These are phyloP conservation scores for Palythoa heliodiscus DNA, from an alignment of 92 coral and sea anemone species.

Conservation along the genomic window DNA sequence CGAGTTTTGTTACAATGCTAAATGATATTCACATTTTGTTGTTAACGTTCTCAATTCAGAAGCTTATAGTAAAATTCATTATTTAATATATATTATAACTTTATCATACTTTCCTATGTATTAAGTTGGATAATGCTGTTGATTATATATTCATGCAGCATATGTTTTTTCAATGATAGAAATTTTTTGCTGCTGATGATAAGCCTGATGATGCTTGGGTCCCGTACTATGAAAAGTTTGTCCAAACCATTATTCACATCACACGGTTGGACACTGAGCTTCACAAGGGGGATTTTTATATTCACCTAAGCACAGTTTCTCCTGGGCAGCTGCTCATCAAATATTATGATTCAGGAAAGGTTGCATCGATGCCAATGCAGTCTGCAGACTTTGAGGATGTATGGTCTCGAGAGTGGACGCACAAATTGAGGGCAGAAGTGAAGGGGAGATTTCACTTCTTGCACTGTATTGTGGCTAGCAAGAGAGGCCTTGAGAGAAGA, in stretches of 20 bases:
- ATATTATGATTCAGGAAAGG: slow-evolving; percentile 81
- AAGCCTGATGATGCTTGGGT: slow-evolving; percentile 91
- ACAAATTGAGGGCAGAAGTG: slow-evolving; percentile 74
- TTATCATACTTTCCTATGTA: too few relatives aligned
- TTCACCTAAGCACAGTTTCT: slow-evolving; percentile 79
- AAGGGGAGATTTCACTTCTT: slow-evolving; percentile 91
- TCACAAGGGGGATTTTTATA: slow-evolving; percentile 95
- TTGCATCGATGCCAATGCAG: slow-evolving; percentile 81
- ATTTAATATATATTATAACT: too few relatives aligned
- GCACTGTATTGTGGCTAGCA: slow-evolving; percentile 82
- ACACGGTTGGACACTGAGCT: slow-evolving; percentile 66
- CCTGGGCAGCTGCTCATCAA: slow-evolving; percentile 90
- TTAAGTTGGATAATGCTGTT: neutral
- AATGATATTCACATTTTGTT: too few relatives aligned
- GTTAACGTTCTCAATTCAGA: too few relatives aligned
- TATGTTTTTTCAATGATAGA: slow-evolving; percentile 52
- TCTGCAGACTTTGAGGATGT: slow-evolving; percentile 74
- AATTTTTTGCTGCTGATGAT: slow-evolving; percentile 71
- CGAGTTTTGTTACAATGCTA: too few relatives aligned
- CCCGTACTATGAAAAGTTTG: slow-evolving; percentile 94
- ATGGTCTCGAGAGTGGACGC: slow-evolving; percentile 90
- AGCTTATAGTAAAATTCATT: too few relatives aligned
- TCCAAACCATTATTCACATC: slow-evolving; percentile 76
- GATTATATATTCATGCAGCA: neutral
- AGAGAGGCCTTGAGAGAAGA: slow-evolving; percentile 83